A percentile compares a stretch with the other conserved stretches of the same genome.
Conservation (phyloP, 2,797 vertebrate species). For the Leptatherina wallacei region DNA sequence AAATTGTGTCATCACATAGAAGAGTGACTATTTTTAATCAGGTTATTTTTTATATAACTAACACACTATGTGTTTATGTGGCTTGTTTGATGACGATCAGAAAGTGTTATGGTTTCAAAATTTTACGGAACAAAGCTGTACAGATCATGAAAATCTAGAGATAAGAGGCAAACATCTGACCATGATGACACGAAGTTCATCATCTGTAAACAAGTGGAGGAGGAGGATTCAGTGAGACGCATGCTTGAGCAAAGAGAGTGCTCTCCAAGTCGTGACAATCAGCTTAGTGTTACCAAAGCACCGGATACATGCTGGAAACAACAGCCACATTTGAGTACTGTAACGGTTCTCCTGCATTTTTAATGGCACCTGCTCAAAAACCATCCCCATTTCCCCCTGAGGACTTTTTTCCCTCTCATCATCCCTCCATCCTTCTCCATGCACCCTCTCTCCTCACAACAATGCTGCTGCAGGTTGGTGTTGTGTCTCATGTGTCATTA, state of each 20-base stretch:
- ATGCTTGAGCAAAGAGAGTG: constrained; percentile 30
- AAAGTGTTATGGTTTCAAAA: not conserved
- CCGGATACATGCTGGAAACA: constrained; percentile 79
- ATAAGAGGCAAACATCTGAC: not conserved
- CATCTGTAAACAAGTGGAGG: constrained; percentile 20
- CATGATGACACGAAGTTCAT: constrained; percentile 11
- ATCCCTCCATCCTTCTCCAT: constrained; percentile 31
- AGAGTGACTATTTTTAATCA: too few species aligned
- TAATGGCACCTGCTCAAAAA: constrained; percentile 65
- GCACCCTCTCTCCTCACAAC: constrained; percentile 27
- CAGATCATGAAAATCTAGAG: not conserved
- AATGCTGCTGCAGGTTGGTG: constrained; percentile 43
- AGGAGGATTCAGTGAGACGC: constrained; percentile 1
- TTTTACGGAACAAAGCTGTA: not conserved
- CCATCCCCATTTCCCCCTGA: constrained; percentile 56
- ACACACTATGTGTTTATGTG: too few species aligned
- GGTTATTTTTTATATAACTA: too few species aligned
- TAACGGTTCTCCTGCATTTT: constrained; percentile 75
- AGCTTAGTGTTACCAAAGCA: constrained; percentile 80
- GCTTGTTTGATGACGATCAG: too few species aligned
- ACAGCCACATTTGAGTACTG: constrained; percentile 72
- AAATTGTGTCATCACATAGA: too few species aligned
- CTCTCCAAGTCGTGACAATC: constrained; percentile 59
- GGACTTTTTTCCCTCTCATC: constrained; percentile 48
- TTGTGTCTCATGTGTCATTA: constrained; percentile 68